Conservation (phyloP, 1,140 invertebrate species). For the Zophobas atratus region DNA sequence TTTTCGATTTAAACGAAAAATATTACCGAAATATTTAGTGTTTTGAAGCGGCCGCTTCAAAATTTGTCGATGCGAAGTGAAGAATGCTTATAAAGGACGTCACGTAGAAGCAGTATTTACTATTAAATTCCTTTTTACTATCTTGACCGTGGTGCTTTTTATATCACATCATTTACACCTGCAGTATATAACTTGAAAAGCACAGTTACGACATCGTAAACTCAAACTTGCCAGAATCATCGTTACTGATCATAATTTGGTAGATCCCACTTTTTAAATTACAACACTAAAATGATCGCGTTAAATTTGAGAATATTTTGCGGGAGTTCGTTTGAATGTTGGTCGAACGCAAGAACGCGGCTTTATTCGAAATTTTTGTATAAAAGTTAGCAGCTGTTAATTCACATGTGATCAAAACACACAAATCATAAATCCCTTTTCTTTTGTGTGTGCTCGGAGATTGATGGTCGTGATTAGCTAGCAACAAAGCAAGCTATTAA, state of each 20-base stretch:
- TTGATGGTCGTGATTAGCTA: conserved; percentile 24
- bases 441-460: conserved; percentile 25
- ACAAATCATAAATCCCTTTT: conserved; percentile 40
- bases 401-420: conserved; percentile 41
- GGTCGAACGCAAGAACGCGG: too few species aligned
- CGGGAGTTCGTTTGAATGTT: neutral
- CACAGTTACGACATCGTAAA: conserved; percentile 21
- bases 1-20: neutral
- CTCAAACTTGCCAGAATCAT: conserved; percentile 15
- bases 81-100: conserved; percentile 36
- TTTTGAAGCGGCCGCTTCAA: neutral
- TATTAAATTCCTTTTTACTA: conserved; percentile 35
- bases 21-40: neutral
- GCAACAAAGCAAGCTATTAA: conserved; percentile 36
- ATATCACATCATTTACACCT: conserved; percentile 35
- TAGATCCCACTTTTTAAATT: conserved; percentile 1
- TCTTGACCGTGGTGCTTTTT: conserved; percentile 37
- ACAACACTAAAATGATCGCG: neutral
- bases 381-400: conserved; percentile 18
- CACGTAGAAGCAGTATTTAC: conserved; percentile 42
- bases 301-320: neutral
- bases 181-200: conserved; percentile 25
- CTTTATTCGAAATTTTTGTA: too few species aligned
- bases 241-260: conserved; percentile 14
- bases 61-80: conserved; percentile 22